Base-by-base conservation (phyloP, 35 echinoderm and acorn worm species). In the Heliocidaris erythrogramma region DNA sequence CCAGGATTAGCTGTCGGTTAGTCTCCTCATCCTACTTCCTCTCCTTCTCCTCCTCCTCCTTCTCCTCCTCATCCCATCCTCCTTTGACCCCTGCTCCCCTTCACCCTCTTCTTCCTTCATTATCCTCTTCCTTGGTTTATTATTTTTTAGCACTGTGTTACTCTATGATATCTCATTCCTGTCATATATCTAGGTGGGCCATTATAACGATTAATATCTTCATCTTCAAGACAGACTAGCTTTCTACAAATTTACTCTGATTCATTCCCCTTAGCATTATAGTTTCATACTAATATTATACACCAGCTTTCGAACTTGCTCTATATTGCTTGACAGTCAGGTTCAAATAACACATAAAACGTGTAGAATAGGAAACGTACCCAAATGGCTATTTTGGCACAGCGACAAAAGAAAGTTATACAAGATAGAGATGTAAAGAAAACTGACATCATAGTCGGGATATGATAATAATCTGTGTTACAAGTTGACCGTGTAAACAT, bases 1-100 rank as follows among this genome's bases (percentile, higher is more conserved):
- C 98, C 98, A 32, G 98, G 98, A 56, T 60, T 99, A 32, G 98
- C 98, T 8, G 94, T 97, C 48, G 98, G 98, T 99, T 88, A 94
- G 95, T 86, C 14, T 89, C 87, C 0, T 78, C 8, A 5, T 10
- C 12, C 12, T 13, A 52, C 12, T 52, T 13, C 49, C 49, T 52
- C 12, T 52, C 49, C 12, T 5, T n/a, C 65, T 52, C 7, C 35
- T 52, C 7, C 60, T 78, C 65, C 27, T n/a, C 65, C 17, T 78
- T 78, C 17, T 78, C 65, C 17, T 78, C 65, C 65, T 78, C 65
- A 24, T 17, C 17, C 17, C 49, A 10, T 69, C 5, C 60, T 69
- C 60, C 49, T 24, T 21, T 18, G 27, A 18, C 65, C n/a, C 65
- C 65, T 78, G 7, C 27, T 27, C 21, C 27, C 27, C 21, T 16